phyloP scores from a whole-genome alignment of 2,888 invertebrate species.

The Ochlodes sylvanus region DNA sequence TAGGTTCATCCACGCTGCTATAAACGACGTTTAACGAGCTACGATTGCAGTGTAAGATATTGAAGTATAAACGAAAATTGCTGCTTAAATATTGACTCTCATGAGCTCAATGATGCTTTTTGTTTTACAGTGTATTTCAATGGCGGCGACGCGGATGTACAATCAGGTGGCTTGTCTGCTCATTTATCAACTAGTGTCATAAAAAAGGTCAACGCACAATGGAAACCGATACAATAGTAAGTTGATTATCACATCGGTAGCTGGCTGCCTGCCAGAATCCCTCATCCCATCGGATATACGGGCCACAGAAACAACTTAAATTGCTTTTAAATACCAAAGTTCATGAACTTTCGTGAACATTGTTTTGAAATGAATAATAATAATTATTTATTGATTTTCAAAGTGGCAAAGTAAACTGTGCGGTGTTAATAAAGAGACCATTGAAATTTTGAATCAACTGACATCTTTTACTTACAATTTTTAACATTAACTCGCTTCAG shows the following conservation, averaged over 20 bases:
- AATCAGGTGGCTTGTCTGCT: not conserved
- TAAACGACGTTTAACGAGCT: no score
- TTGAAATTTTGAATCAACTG: no score
- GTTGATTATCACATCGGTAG: conserved; percentile 34
- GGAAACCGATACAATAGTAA: conserved; percentile 29
- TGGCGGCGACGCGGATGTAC: not conserved
- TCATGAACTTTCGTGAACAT: conserved; percentile 14
- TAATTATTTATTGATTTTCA: not conserved
- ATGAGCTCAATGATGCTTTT: no score
- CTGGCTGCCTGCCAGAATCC: conserved; percentile 30
- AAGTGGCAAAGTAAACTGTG: no score
- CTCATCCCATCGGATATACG: conserved; percentile 18
- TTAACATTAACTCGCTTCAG: no score
- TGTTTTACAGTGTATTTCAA: not conserved
- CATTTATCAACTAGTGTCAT: not conserved
- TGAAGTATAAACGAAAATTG: no score
- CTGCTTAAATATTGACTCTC: no score
- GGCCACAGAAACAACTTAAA: conserved; percentile 25
- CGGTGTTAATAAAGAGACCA: no score
- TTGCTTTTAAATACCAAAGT: conserved; percentile 35
- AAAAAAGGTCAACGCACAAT: conserved; percentile 15
- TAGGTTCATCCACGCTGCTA: no score
- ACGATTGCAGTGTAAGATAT: no score
- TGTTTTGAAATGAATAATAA: not conserved
- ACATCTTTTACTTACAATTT: no score